phyloP scores from a whole-genome alignment of 2,888 invertebrate species.

The Ichneumoninae sp. region DNA sequence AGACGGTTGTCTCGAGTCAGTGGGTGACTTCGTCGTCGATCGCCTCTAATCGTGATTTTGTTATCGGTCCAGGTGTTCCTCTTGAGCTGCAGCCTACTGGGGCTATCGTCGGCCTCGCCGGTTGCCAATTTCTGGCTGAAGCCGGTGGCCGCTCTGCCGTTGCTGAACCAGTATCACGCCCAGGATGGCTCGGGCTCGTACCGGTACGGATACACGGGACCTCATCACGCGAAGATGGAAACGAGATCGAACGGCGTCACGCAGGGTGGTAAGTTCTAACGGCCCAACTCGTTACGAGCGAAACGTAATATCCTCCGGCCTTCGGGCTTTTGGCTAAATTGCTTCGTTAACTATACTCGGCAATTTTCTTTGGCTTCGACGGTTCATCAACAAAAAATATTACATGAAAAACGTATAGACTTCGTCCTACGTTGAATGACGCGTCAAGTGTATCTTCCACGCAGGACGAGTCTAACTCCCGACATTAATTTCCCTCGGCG shows the following conservation, averaged over 20 bases:
- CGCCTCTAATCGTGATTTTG: conserved; percentile 23
- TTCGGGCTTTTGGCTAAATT: too few species aligned
- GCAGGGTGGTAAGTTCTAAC: conserved; percentile 84
- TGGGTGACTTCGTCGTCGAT: not conserved
- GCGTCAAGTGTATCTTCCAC: conserved; percentile 23
- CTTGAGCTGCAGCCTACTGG: conserved; percentile 64
- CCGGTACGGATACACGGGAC: conserved; percentile 88
- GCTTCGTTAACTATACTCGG: too few species aligned
- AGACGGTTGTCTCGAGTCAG: conserved; percentile 1
- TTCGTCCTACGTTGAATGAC: conserved; percentile 38
- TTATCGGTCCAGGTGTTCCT: conserved; percentile 69
- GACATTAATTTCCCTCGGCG: not conserved
- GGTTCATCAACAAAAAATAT: not conserved
- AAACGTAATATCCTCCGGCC: too few species aligned
- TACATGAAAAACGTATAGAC: conserved; percentile 20
- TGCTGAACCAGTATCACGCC: conserved; percentile 85
- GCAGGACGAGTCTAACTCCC: not conserved
- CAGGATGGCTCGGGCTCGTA: conserved; percentile 87
- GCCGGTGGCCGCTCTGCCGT: conserved; percentile 81
- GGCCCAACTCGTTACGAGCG: not conserved
- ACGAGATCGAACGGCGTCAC: conserved; percentile 87
- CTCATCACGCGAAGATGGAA: conserved; percentile 88
- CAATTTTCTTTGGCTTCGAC: not conserved
- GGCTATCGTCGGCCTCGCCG: conserved; percentile 68
- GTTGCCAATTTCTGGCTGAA: conserved; percentile 86